Base-by-base conservation (phyloP, 2,888 invertebrate genomes). In the Macropis europaea region DNA sequence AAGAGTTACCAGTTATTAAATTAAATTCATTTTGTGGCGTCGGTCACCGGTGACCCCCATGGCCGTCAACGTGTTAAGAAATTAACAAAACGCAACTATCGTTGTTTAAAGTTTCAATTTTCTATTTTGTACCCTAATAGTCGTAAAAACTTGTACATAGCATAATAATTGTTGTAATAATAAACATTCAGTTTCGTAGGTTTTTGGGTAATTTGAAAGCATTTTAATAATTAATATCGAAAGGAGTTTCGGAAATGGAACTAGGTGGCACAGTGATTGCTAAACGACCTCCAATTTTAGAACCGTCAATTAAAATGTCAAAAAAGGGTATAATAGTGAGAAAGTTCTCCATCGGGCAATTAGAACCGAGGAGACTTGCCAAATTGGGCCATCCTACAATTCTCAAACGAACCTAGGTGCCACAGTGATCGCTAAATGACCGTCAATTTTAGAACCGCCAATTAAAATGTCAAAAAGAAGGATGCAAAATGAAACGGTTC, bases 261-360 rank as follows among this genome's bases (percentile, higher is more conserved):
- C 24, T 26, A 28, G 24, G 9, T 56, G 64, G 54, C 54, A 38
- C 40, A 34, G 56, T 19, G 42, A 32, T 19, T 32, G 13, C 66
- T 64, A 64, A 68, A 47, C 54, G 68, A 56, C 28, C 54, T 48
- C 66, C 34, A 34, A 42, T 50, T 66, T 50, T 43, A 43, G 43
- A 66, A 56, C 42, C 56, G 28, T 24, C 42, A 43, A 68, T 68
- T 68, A 68, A 42, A 26, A 15, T 13, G 13, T 6, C 15, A 1
- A 7, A n/a, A 11, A 4, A 17, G 28, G 17, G 32, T 47, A 26
- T 1, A 7, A n/a, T 3, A 15, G 26, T 19, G 19, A 15, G 30
- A 34, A 2, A 24, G 34, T 7, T 30, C 5, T 26, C 57, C 28
- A 13, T n/a, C 28, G 22, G 2, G 7, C n/a, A 30, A 47, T 56